A percentile compares a stretch with the other conserved stretches of the same genome.
phyloP scores from a whole-genome alignment of 2,888 invertebrate genomes.

The Melipona beecheii region DNA sequence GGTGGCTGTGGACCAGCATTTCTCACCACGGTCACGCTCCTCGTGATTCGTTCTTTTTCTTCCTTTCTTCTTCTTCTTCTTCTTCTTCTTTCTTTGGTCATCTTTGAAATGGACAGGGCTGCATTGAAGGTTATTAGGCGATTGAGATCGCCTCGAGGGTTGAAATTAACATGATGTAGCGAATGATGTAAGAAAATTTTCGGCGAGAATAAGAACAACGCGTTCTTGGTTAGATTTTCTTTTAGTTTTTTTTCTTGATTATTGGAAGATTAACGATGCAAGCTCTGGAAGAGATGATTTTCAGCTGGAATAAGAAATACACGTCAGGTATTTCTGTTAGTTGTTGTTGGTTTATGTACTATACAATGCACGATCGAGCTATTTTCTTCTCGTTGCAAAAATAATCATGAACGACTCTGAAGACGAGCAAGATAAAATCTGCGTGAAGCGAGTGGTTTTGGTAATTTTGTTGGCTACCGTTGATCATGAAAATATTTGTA shows the following conservation, averaged over 20 bases:
- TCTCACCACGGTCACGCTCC: constrained; percentile 39
- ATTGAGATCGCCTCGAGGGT: constrained; percentile 15
- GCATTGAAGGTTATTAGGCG: constrained; percentile 42
- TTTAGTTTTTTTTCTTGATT: too few species aligned
- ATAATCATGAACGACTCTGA: too few species aligned
- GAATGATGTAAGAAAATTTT: neutral
- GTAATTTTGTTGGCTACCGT: neutral
- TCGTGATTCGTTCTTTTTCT: constrained; percentile 13
- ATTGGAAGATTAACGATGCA: neutral
- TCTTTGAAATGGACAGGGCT: neutral
- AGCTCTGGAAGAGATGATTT: neutral
- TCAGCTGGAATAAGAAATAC: too few species aligned
- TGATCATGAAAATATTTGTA: neutral
- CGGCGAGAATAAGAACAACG: too few species aligned
- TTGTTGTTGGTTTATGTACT: too few species aligned
- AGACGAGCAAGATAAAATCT: too few species aligned
- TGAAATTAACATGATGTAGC: too few species aligned
- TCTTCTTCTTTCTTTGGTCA: neutral
- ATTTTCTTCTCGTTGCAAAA: too few species aligned
- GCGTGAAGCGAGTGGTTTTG: neutral
- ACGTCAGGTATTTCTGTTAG: too few species aligned
- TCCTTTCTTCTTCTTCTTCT: neutral
- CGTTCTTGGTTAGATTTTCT: too few species aligned
- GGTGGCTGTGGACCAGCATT: constrained; percentile 46
- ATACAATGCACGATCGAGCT: too few species aligned